Base-by-base conservation (phyloP, 2,888 invertebrate species). In the Eristalis pertinax region DNA sequence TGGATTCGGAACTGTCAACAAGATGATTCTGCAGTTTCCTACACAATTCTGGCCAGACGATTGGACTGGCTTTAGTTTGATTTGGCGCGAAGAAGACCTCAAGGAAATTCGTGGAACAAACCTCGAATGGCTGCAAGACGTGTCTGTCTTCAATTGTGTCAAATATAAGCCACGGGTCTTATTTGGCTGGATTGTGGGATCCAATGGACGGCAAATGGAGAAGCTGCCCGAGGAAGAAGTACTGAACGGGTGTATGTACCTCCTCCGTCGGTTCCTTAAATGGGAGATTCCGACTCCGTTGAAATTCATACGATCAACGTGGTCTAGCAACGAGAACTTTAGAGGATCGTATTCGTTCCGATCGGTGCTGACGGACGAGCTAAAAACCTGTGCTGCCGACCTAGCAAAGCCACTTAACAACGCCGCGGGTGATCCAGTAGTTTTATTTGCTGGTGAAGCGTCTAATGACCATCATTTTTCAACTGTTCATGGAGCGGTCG, bases 401-500 rank as follows among this genome's bases (percentile, higher is more conserved):
- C 90, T 96, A 7, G 94, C 95, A 24, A 89, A 90, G 26, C 92
- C 92, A 0, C 58, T 92, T 26, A 15, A 43, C 2, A 64, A 70
- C 22, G 19, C 32, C 0, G 72, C 79, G 35, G 90, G 90, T 62
- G 93, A 93, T 78, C 94, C 95, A 74, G 93, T 95, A 0, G 93
- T 96, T 1, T 94, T 95, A 84, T 96, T 96, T 90, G 96, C 95
- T 4, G 96, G 96, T 0, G 96, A 96, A 91, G 96, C 96, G 0
- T 95, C 95, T 0, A 95, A 95, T 8, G 94, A 94, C 74, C 94
- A 95, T 89, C 94, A 94, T 90, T 96, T 95, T 90, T 94, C 95
- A 0, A 95, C 95, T 0, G 96, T 95, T 0, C 96, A 97, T 90
- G 96, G 96, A 0, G 97, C 97, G 0, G 92, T 96, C 0, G 96